A percentile compares a stretch with the other conserved stretches of the same genome.
These are phyloP conservation scores for Styela plicata DNA, from an alignment of 23 tunicate species.

Conservation along the genomic window DNA sequence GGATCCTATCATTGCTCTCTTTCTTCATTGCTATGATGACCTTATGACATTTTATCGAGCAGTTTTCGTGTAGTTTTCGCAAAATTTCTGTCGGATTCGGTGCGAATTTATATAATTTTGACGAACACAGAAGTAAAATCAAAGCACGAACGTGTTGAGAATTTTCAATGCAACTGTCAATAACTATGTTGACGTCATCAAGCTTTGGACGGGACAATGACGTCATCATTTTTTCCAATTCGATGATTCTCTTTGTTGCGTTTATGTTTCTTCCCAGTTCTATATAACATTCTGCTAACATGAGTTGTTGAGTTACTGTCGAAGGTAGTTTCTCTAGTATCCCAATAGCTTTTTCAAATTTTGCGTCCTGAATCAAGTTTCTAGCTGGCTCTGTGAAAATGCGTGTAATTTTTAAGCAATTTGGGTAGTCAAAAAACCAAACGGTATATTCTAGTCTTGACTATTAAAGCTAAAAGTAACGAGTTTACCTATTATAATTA, in stretches of 20 bases:
- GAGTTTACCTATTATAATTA: no score
- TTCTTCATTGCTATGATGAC: not conserved
- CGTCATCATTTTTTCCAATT: not conserved
- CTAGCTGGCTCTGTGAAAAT: not conserved
- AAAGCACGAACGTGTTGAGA: not conserved
- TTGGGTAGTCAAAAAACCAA: no score
- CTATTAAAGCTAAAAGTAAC: no score
- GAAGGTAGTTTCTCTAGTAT: not conserved
- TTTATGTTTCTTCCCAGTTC: not conserved
- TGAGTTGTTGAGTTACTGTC: not conserved
- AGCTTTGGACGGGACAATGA: not conserved
- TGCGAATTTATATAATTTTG: not conserved
- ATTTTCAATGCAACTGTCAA: not conserved
- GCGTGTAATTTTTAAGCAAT: no score
- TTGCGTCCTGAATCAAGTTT: not conserved
- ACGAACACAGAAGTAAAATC: not conserved
- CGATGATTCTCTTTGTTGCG: not conserved
- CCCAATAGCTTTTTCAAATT: not conserved
- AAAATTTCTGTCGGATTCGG: not conserved
- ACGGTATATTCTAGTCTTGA: no score
- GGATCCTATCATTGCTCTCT: not conserved
- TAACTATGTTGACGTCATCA: not conserved
- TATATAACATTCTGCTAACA: not conserved
- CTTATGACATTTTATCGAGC: not conserved
- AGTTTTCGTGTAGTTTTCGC: not conserved